These are phyloP conservation scores for Drosophila lutescens DNA, from an alignment of 2,888 invertebrate species.

Conservation along the genomic window DNA sequence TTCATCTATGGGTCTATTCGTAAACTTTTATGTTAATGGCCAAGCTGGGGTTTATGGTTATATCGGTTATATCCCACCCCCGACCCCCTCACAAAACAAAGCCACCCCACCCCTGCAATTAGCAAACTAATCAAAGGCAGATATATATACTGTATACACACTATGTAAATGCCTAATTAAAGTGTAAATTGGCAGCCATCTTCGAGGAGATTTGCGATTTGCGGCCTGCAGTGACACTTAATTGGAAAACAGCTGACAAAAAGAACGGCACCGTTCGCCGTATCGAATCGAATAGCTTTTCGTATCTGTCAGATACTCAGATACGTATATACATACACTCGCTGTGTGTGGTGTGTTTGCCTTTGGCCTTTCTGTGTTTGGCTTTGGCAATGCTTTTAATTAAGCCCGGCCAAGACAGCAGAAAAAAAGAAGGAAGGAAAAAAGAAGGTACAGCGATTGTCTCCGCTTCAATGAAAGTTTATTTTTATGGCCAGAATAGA, in stretches of 20 bases:
- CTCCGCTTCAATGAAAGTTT: slow-evolving; percentile 42
- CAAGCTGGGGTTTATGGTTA: slow-evolving; percentile 29
- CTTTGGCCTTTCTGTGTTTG: slow-evolving; percentile 58
- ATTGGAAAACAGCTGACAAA: slow-evolving; percentile 66
- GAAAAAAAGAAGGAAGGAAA: slow-evolving; percentile 10
- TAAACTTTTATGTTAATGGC: slow-evolving; percentile 71
- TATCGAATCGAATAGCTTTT: slow-evolving; percentile 19
- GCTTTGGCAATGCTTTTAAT: slow-evolving; percentile 71
- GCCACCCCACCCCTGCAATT: slow-evolving; percentile 2
- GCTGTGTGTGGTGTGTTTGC: slow-evolving; percentile 51
- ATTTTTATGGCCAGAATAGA: slow-evolving; percentile 56
- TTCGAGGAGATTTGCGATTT: slow-evolving; percentile 25
- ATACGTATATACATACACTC: slow-evolving; percentile 34
- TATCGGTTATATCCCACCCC: not conserved
- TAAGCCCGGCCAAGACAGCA: slow-evolving; percentile 51
- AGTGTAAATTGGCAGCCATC: slow-evolving; percentile 68
- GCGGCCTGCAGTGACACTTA: slow-evolving; percentile 74
- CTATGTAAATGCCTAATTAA: slow-evolving; percentile 75
- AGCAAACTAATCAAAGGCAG: slow-evolving; percentile 66
- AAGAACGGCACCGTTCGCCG: not conserved
- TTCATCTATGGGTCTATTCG: slow-evolving; percentile 32
- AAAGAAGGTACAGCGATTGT: slow-evolving; percentile 7
- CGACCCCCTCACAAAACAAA: no score
- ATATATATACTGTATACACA: slow-evolving; percentile 40
- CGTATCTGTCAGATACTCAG: slow-evolving; percentile 62